phyloP scores from a whole-genome alignment of 2,797 vertebrate genomes.

The Sciaenops ocellatus region DNA sequence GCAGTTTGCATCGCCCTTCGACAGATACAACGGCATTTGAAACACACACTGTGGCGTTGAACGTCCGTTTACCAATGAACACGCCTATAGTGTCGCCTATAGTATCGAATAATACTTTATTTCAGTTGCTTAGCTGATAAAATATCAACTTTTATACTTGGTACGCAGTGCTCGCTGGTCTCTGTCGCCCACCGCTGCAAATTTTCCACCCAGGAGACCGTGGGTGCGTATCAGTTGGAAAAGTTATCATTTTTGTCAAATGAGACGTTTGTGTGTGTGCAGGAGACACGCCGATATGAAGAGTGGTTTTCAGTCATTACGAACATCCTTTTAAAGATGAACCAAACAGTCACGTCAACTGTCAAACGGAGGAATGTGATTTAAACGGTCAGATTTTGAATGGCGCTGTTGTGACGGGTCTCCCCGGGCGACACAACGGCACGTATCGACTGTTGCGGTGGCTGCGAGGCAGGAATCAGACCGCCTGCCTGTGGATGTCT shows the following conservation, averaged over 20 bases:
- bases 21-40: neutral
- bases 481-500: slow-evolving; percentile 55
- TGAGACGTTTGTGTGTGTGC: neutral
- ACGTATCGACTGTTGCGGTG: slow-evolving; percentile 40
- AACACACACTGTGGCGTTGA: rapidly evolving
- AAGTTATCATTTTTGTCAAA: slow-evolving; percentile 43
- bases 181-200: neutral
- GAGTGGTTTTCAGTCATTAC: rapidly evolving
- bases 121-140: neutral
- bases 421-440: slow-evolving; percentile 35
- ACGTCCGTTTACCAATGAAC: rapidly evolving
- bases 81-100: too few species aligned
- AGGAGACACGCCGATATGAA: slow-evolving; percentile 40
- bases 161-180: slow-evolving; percentile 15
- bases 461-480: slow-evolving; percentile 34
- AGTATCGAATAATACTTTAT: neutral
- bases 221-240: slow-evolving; percentile 2
- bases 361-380: rapidly evolving
- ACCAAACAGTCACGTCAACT: rapidly evolving
- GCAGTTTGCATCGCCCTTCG: slow-evolving; percentile 5
- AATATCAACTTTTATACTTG: slow-evolving; percentile 58
- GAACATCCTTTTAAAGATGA: rapidly evolving
- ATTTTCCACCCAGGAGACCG: neutral
- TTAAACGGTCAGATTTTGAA: slow-evolving; percentile 7
- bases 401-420: slow-evolving; percentile 24